Evolutionary conservation across 1,140 invertebrate genomes (phyloP).

Genomic region (Macrobrachium nipponense): DNA sequence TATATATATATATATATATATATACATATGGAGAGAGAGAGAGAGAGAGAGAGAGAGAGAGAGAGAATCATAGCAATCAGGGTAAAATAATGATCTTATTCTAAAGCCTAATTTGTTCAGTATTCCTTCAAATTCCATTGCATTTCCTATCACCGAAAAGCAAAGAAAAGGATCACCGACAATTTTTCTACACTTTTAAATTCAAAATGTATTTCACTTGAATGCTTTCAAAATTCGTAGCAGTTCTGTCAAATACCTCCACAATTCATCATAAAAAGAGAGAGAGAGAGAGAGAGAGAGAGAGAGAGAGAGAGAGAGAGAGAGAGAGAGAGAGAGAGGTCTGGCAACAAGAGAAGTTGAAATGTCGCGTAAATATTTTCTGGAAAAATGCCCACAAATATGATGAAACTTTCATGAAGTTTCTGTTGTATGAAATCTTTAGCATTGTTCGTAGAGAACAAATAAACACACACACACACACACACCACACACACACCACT

Average conservation of each 20-base stretch:
- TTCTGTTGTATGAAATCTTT: too few species aligned
- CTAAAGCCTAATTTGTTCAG: too few species aligned
- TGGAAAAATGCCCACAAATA: background rate
- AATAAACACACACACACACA: constrained; percentile 23
- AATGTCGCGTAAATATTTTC: background rate
- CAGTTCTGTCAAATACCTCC: too few species aligned
- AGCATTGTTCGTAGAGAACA: background rate
- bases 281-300: constrained; percentile 34
- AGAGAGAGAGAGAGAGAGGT: constrained; percentile 15
- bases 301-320: constrained; percentile 30
- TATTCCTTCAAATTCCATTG: too few species aligned
- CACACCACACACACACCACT: constrained; percentile 22
- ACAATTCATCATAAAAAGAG: background rate
- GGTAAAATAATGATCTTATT: too few species aligned
- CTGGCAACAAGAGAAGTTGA: background rate
- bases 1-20: too few species aligned
- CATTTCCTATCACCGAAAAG: background rate
- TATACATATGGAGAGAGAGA: too few species aligned
- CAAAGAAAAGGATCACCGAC: background rate
- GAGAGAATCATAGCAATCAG: too few species aligned
- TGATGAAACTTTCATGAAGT: background rate
- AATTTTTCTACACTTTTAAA: background rate
- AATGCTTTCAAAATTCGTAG: too few species aligned
- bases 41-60: too few species aligned
- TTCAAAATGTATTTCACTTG: too few species aligned